Percentiles rank a stretch among this genome's conserved stretches.
Conservation (phyloP, 2,113 vertebrate genomes). For the Siniperca chuatsi region DNA sequence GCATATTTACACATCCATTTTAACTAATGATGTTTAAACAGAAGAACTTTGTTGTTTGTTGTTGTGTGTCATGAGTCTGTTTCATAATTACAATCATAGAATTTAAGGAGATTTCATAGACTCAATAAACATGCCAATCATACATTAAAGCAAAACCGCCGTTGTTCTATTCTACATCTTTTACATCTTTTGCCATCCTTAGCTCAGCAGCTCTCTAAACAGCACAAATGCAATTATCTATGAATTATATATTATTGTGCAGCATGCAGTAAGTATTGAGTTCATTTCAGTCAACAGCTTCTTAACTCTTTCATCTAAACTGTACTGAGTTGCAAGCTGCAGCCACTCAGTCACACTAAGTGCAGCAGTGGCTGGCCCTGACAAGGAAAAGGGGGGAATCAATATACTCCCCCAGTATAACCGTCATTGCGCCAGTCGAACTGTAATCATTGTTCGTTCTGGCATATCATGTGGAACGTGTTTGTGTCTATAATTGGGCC, state of each 20-base stretch:
- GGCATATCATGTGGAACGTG: conserved; percentile 42
- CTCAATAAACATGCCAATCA: not conserved
- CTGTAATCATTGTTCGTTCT: conserved; percentile 58
- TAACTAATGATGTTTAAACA: not conserved
- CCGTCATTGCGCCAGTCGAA: conserved; percentile 35
- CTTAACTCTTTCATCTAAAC: conserved; percentile 8
- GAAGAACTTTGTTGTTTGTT: not conserved
- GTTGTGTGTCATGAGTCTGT: not conserved
- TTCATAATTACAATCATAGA: not conserved
- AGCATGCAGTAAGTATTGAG: not conserved
- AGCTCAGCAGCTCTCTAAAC: not conserved
- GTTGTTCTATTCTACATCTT: not conserved
- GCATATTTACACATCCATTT: conserved; percentile 1
- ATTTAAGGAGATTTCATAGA: not conserved
- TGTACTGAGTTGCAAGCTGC: not conserved
- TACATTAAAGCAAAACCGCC: not conserved
- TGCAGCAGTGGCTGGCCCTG: conserved; percentile 19
- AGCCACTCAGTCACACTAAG: conserved; percentile 27
- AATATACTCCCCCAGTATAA: conserved; percentile 44
- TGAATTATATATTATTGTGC: conserved; percentile 16
- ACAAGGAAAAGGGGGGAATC: conserved; percentile 45
- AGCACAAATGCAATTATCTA: not conserved
- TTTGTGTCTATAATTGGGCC: conserved; percentile 56
- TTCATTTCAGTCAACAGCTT: conserved; percentile 15
- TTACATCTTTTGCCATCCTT: not conserved